Conservation (phyloP, 92 coral and sea anemone species). For the Parazoanthus swiftii region DNA sequence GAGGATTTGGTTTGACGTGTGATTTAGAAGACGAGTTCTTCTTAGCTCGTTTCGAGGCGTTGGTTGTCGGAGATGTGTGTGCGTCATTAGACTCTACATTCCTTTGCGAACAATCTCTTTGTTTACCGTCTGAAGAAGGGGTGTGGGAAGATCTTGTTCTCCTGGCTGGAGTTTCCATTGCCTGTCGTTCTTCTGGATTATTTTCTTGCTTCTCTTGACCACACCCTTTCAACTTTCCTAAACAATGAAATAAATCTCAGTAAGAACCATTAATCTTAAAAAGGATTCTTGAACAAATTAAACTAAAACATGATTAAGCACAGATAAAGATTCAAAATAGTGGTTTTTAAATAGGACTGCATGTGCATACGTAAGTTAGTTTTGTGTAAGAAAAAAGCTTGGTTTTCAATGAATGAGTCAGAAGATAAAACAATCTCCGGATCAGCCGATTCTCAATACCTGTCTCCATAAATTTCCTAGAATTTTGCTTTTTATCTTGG, state of each 20-base stretch:
- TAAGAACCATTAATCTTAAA: background rate
- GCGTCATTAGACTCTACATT: background rate
- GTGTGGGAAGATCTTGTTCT: slow-evolving; percentile 5
- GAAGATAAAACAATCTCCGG: no score
- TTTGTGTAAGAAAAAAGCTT: no score
- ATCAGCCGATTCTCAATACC: no score
- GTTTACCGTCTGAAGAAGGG: background rate
- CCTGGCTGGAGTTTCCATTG: background rate
- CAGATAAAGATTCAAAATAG: no score
- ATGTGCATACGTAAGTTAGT: no score
- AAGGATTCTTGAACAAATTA: background rate
- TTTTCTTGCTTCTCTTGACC: background rate
- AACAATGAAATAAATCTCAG: background rate
- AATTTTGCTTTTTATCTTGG: no score
- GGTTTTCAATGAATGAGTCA: no score
- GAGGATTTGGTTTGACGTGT: background rate
- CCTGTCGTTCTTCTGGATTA: background rate
- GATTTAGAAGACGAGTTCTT: background rate
- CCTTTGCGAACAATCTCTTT: background rate
- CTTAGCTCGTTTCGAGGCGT: background rate
- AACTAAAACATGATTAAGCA: background rate
- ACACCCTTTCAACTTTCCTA: slow-evolving; percentile 2
- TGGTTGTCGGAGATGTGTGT: background rate
- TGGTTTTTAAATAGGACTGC: no score
- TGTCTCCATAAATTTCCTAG: no score